Conservation (phyloP, 2,888 invertebrate species). For the Agrotis ipsilon region DNA sequence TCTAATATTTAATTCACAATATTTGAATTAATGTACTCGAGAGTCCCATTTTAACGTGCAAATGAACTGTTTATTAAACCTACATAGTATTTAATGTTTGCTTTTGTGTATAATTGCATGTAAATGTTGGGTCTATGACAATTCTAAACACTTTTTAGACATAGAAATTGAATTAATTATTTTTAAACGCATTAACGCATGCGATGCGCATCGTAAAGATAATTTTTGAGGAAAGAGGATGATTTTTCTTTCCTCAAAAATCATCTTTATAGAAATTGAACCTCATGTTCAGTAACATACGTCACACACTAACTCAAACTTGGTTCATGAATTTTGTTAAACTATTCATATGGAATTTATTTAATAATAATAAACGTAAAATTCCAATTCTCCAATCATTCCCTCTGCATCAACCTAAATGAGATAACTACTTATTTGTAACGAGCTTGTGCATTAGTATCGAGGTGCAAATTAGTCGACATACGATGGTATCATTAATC, state of each 20-base stretch:
- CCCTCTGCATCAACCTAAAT: slow-evolving; percentile 12
- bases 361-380: neutral
- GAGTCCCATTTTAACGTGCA: slow-evolving; percentile 16
- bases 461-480: slow-evolving; percentile 28
- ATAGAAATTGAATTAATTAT: no score
- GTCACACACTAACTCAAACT: neutral
- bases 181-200: no score
- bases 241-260: no score
- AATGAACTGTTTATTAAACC: slow-evolving; percentile 19
- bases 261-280: no score
- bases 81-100: neutral
- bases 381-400: neutral
- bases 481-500: slow-evolving; percentile 31
- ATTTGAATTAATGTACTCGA: neutral
- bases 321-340: neutral
- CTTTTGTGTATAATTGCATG: slow-evolving; percentile 30
- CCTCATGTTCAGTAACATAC: no score
- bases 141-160: no score
- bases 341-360: neutral
- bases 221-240: no score
- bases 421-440: slow-evolving; percentile 26
- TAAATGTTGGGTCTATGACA: no score
- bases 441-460: slow-evolving; percentile 34
- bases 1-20: neutral
- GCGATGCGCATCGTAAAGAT: no score